Conservation (phyloP, 2,113 vertebrate genomes). For the Rana temporaria region DNA sequence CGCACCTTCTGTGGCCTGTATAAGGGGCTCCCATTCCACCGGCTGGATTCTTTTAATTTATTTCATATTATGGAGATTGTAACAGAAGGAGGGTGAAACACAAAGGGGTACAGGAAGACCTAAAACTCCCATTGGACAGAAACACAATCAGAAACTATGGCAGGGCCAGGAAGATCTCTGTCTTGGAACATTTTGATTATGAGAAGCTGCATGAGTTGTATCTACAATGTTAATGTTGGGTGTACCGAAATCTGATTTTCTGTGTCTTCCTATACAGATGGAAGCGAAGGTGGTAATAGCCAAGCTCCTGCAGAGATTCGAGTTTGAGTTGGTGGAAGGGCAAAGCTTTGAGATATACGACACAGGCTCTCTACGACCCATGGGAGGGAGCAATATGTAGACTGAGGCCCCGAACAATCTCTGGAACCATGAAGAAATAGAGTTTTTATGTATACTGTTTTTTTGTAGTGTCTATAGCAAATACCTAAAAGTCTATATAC, state of each 20-base stretch:
- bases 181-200: neutral
- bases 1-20: too few species aligned
- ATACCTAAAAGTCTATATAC: too few species aligned
- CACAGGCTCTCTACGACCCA: slow-evolving; percentile 76
- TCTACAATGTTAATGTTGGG: neutral
- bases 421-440: neutral
- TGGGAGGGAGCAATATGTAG: slow-evolving; percentile 82
- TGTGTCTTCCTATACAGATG: slow-evolving; percentile 73
- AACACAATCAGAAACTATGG: too few species aligned
- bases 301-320: slow-evolving; percentile 89
- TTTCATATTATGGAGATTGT: too few species aligned
- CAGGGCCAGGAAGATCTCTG: too few species aligned
- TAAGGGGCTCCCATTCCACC: too few species aligned
- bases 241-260: neutral
- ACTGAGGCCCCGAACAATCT: slow-evolving; percentile 69
- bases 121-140: too few species aligned
- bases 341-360: slow-evolving; percentile 83
- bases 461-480: too few species aligned
- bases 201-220: neutral
- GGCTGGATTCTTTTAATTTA: too few species aligned
- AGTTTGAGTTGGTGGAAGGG: slow-evolving; percentile 80
- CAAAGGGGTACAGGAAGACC: too few species aligned
- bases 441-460: too few species aligned
- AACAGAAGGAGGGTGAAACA: too few species aligned
- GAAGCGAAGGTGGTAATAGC: slow-evolving; percentile 92